Base-by-base conservation (phyloP, 2,888 invertebrate genomes). In the Mesodorylaimus sp. region DNA sequence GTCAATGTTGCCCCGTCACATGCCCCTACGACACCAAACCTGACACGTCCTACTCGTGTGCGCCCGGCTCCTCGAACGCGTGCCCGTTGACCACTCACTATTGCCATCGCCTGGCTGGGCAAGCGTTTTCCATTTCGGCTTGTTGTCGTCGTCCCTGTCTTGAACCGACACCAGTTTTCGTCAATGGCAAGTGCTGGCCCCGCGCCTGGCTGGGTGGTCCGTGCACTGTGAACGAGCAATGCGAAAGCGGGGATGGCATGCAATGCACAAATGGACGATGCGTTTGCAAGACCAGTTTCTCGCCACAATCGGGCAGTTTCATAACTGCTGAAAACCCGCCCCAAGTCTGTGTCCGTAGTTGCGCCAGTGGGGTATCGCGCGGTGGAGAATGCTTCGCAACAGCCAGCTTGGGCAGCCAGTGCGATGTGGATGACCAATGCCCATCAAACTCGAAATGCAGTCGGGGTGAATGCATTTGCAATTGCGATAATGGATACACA, bases 241-340 rank as follows among this genome's bases (percentile, higher is more conserved):
- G 50, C 37, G 50, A 50, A n/a, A 45, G 50, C 19, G 50, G 50
- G n/a, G 21, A 46, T 3, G 41, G 45, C 23, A 50, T 50, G 50
- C 2, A 3, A 7, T 50, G 50, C 27, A 26, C 26, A 10, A 27
- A 27, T 7, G 44, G 44, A 5, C 5, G 24, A 7, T 43, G 44
- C 44, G n/a, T 7, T 7, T 39, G 41, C 21, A 39, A 21, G 21
- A 7, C 10, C 7, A 21, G 21, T 21, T 39, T 39, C 21, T 16
- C 7, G 21, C 41, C 41, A 13, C 5, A 39, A 7, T 7, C 21
- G 13, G 13, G 21, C 21, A 39, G 21, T 21, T n/a, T n/a, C n/a
- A n/a, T n/a, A n/a, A n/a, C n/a, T n/a, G 10, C 21, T 21, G 21
- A 13, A 7, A 39, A n/a, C 10, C 41, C 41, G 21, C 13, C 41